Conservation (phyloP, 2,113 vertebrate species). For the Potamarius usumacintae region DNA sequence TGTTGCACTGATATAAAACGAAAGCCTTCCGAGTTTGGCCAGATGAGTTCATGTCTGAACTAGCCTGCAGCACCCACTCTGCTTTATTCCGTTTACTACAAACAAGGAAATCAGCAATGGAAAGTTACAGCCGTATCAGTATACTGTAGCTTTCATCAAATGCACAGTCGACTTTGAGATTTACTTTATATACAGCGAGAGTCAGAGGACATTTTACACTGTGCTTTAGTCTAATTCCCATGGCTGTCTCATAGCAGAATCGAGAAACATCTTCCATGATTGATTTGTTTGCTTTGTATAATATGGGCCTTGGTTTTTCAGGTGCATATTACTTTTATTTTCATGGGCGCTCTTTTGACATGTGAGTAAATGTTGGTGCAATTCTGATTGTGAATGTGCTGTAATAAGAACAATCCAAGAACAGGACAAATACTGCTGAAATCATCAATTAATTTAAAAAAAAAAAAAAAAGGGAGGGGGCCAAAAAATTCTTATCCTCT, state of each 20-base stretch:
- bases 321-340: background rate
- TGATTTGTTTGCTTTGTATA: background rate
- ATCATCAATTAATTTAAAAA: slow-evolving; percentile 35
- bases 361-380: background rate
- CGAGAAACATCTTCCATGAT: background rate
- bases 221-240: background rate
- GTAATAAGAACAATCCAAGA: background rate
- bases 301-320: background rate
- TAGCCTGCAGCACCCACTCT: background rate
- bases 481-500: slow-evolving; percentile 15
- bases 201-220: background rate
- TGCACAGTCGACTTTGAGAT: background rate
- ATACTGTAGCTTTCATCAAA: slow-evolving; percentile 4
- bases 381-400: background rate
- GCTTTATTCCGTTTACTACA: background rate
- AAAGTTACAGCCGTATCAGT: background rate
- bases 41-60: background rate
- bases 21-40: background rate
- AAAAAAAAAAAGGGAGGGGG: slow-evolving; percentile 21
- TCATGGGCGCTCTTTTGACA: background rate
- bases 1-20: slow-evolving; percentile 4
- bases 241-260: background rate
- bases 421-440: background rate
- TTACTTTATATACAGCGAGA: slow-evolving; percentile 2
- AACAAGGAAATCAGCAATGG: background rate